phyloP scores from a whole-genome alignment of 2,797 vertebrate genomes.

The Spheniscus humboldti region DNA sequence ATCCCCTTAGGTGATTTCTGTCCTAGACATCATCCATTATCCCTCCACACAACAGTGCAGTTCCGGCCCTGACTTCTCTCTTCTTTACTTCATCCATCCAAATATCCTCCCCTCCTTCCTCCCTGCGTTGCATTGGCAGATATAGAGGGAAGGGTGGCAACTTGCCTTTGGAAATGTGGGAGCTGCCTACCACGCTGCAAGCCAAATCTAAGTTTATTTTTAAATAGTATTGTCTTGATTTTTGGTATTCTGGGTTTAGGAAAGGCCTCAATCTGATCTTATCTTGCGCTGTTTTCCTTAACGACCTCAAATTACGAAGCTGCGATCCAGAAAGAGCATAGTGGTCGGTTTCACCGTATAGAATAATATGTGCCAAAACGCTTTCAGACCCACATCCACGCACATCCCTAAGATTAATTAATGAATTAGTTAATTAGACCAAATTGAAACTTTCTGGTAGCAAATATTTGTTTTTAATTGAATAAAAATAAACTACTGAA shows the following conservation, averaged over 20 bases:
- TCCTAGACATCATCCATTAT: neutral
- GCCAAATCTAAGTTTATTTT: constrained; percentile 22
- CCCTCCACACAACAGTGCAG: neutral
- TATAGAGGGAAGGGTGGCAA: neutral
- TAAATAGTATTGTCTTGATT: neutral
- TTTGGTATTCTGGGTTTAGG: neutral
- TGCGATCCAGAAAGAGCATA: neutral
- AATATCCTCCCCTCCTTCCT: neutral
- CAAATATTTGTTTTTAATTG: neutral
- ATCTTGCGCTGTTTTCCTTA: neutral
- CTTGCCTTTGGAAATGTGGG: neutral
- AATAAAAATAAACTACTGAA: neutral
- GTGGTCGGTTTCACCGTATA: neutral
- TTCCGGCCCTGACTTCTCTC: neutral
- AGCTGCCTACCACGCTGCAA: neutral
- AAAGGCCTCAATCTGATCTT: neutral
- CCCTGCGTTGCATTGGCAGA: neutral
- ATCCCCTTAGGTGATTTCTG: neutral
- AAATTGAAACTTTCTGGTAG: neutral
- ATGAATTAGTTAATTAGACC: neutral
- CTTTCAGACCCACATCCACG: neutral
- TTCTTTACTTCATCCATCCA: neutral
- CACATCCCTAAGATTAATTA: neutral
- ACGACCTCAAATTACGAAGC: neutral
- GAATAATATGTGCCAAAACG: neutral